Base-by-base conservation (phyloP, 2,113 vertebrate species). In the Pseudolaguvia tuberculata region DNA sequence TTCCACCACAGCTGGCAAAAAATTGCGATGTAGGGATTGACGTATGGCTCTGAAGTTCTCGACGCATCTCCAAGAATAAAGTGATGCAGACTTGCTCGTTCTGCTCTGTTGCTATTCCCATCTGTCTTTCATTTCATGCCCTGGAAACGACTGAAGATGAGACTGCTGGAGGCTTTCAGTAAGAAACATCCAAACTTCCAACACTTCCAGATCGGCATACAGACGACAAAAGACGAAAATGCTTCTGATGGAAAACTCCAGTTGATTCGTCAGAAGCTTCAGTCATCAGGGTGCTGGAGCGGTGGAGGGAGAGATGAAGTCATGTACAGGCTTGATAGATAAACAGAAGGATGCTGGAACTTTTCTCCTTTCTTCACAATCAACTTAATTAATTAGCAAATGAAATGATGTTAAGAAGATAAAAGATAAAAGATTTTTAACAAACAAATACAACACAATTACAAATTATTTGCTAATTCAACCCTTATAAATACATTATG, bases 91-190 rank as follows among this genome's bases (percentile, higher is more conserved):
- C 69, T 67, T 42, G 17, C 53, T 45, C 21, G 53, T 71, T 71
- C 69, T 71, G 69, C 52, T 71, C 69, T 3, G 53, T 17, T 71
- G 39, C 39, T 20, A 42, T 71, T 71, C 53, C 53, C 69, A 71
- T 71, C 53, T 71, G 69, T 78, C 67, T 63, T 70, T 62, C 42
- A 61, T 65, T 58, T 47, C n/a, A 58, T 58, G 53, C 53, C n/a
- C 53, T 71, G 69, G 52, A 47, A 58, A 71, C 39, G 69, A 58
- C 35, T 71, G 35, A 21, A 71, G 53, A 71, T 27, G 69, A 71
- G 53, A 21, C 53, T 57, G 53, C 53, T 58, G 53, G 39, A 47
- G 69, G 39, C 25, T 45, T 45, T 42, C 23, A 42, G 35, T 45
- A 56, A 71, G 8, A 57, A 45, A 20, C 69, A 71, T 71, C 53